Evolutionary conservation across 2,888 invertebrate species (phyloP).

Genomic region (Aporophyla lueneburgensis): DNA sequence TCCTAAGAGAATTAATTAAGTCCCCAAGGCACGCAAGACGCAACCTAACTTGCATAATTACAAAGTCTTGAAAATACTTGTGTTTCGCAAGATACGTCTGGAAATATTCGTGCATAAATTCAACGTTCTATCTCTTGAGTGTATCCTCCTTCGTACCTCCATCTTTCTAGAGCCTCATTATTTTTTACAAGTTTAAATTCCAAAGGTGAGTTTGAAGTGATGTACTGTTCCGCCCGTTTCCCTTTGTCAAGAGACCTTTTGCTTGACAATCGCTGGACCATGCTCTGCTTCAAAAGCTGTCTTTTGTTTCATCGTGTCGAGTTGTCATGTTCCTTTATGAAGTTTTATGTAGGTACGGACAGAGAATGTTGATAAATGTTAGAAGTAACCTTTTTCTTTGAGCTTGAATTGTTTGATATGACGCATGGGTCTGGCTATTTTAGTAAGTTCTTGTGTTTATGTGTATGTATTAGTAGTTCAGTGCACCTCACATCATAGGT

Average conservation of each 20-base stretch:
- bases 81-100: constrained; percentile 28
- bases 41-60: constrained; percentile 35
- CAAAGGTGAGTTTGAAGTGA: constrained; percentile 44
- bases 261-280: constrained; percentile 26
- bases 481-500: background rate
- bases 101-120: constrained; percentile 28
- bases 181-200: constrained; percentile 52
- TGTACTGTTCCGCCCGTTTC: constrained; percentile 3
- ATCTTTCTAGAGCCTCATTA: constrained; percentile 38
- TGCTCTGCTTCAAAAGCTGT: constrained; percentile 6
- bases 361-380: background rate
- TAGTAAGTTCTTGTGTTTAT: background rate
- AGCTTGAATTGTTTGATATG: background rate
- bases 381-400: background rate
- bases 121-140: constrained; percentile 9
- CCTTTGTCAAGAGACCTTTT: constrained; percentile 38
- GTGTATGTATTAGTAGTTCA: background rate
- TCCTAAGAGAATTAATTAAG: constrained; percentile 44
- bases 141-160: constrained; percentile 10
- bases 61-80: constrained; percentile 29
- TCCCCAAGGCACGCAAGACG: background rate
- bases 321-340: constrained; percentile 20
- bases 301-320: constrained; percentile 29
- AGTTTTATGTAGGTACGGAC: background rate
- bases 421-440: background rate